Base-by-base conservation (phyloP, 1,140 invertebrate genomes). In the Heliconius himera region DNA sequence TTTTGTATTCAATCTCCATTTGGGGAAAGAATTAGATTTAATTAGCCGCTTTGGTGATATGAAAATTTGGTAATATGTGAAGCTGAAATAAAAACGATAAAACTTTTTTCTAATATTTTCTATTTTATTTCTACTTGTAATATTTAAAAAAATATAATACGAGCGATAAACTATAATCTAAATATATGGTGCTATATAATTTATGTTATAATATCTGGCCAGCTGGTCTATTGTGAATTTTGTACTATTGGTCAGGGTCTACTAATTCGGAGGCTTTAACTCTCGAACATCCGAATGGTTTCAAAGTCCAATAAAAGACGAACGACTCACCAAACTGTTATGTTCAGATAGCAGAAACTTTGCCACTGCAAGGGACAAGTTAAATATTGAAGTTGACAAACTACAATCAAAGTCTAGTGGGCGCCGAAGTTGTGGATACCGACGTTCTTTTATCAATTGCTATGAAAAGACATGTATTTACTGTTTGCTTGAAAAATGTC, bases 311-410 rank as follows among this genome's bases (percentile, higher is more conserved):
- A 76, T 76, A 80, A 51, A 76, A 71, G 66, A 60, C 74, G 66
- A 36, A 78, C 74, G 73, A 77, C 82, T 80, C 82, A 72, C 60
- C 72, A 76, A 84, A 79, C 81, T 77, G 83, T 85, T 85, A 83
- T 85, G 80, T 84, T 85, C 84, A 83, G 85, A 84, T 81, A 87
- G 82, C 81, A 80, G 81, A 80, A 88, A 88, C 81, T 85, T 86
- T 70, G 80, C 51, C 82, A 87, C 82, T 85, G 84, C 82, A 83
- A 80, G 78, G 80, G 78, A 82, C 82, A 87, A 88, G 83, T 88
- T 86, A 86, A 88, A 88, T 88, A 88, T 88, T 88, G 83, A 84
- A 88, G 83, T 88, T 88, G 86, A 87, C 86, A 86, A 88, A 88
- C 84, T 86, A 82, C 76, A 77, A 81, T 82, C 74, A 76, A 83